Base-by-base conservation (phyloP, 1,140 invertebrate species). In the Latrodectus geometricus region DNA sequence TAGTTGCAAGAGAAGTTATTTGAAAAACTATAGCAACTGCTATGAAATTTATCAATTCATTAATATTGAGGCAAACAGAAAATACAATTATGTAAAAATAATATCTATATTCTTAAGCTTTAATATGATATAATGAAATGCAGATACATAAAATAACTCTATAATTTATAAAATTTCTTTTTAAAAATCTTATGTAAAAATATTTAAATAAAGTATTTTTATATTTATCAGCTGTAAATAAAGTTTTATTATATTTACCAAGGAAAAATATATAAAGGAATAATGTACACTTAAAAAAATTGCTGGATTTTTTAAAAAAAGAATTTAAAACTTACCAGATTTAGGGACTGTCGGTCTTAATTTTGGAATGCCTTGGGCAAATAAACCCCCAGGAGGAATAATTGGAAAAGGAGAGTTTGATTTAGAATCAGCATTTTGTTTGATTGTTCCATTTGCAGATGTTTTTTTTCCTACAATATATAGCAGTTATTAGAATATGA, bases 361-460 rank as follows among this genome's bases (percentile, higher is more conserved):
- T 87, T 87, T 87, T 52, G 85, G 85, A 79, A 87, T 87, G 76
- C 85, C 85, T 87, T 87, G 85, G 77, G 85, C 85, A 87, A 87
- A 87, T 66, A 87, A 75, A 9, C 85, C 85, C 54, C 85, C 85
- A 14, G 77, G 76, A 66, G 85, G 85, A 74, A 87, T 87, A 66
- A 87, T 23, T 20, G 83, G 83, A 23, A 77, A 86, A 48, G 83
- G 75, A 50, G 73, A 49, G 77, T 78, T 86, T 14, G 74, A 54
- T 86, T 86, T 86, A 72, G 14, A 70, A 12, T 65, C 73, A 9
- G 21, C 50, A 77, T 35, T 69, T 20, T 56, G 61, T 49, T 65
- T 49, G 54, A 65, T 66, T 69, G 70, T n/a, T 69, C 23, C 52
- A 69, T 50, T 70, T 65, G 83, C 56, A 9, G 83, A 70, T 78